Evolutionary conservation across 1,140 invertebrate genomes (phyloP), one percentile per base, ranked within the genome.

Genomic region (Drosophila sturtevanti): DNA sequence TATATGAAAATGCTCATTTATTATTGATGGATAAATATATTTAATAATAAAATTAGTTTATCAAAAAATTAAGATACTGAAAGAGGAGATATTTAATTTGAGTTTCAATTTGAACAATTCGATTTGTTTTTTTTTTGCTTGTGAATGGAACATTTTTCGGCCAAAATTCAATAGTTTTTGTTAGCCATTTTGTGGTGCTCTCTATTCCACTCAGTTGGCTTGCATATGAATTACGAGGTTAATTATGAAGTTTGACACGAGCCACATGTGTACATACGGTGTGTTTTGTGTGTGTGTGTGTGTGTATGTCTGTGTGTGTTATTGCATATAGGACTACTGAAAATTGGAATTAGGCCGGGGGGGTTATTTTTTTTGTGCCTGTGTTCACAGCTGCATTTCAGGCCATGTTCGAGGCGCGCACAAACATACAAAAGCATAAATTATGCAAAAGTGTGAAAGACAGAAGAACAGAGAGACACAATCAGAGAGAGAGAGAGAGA

Each of bases 391-490:
- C 41, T 59, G 56, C 37, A 24, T 31, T 59, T 59, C 5, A 35
- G 38, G 56, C 16, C 37, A 59, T 35, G 56, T 59, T 22, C 56
- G 24, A 35, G 34, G 16, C 55, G 6, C 55, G 34, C 55, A 58
- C n/a, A 35, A 61, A 41, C 31, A 71, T 21, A 48, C 24, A 67
- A 55, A 48, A 34, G 35, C n/a, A 62, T 34, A 56, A 61, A 68
- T 70, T 55, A 55, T 72, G 69, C 64, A 72, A 63, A 67, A 37
- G 52, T 24, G 51, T 52, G 11, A 61, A 24, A 12, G 9, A 54
- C n/a, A 52, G 18, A 59, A n/a, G 0, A 41, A 1, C 1, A 27
- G 9, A 31, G 27, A 52, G 38, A 24, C 18, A 55, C 14, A 58
- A n/a, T n/a, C 4, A 31, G 16, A 34, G 14, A 27, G 41, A 27